A percentile compares a stretch with the other conserved stretches of the same genome.
Evolutionary conservation across 2,113 vertebrate genomes (phyloP).

Genomic region (Vidua macroura): DNA sequence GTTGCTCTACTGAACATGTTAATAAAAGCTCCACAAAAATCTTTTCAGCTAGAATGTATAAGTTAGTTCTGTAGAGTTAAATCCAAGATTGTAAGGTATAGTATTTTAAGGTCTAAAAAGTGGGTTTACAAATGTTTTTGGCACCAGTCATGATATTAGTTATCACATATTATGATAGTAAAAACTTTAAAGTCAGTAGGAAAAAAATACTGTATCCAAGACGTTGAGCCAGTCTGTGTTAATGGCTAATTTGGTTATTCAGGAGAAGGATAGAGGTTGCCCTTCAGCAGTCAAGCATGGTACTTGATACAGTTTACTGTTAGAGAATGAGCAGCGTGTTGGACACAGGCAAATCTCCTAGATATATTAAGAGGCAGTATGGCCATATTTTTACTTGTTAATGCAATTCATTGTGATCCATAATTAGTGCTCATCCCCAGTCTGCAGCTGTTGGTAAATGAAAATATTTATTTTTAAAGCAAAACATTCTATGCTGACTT

Average conservation of each 20-base stretch:
- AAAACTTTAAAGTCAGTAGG: background rate
- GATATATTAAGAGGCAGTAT: background rate
- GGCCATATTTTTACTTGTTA: background rate
- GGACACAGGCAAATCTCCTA: background rate
- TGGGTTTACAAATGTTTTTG: background rate
- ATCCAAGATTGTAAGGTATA: background rate
- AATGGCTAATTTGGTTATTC: background rate
- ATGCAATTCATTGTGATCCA: background rate
- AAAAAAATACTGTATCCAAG: background rate
- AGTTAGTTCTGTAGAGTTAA: background rate
- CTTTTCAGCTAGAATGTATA: background rate
- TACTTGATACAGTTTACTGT: background rate
- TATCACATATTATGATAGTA: background rate
- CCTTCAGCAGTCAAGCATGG: background rate
- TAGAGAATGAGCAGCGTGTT: background rate
- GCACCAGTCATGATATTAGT: background rate
- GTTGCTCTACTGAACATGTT: background rate
- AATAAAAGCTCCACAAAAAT: background rate
- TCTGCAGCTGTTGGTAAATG: background rate
- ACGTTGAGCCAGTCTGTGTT: background rate
- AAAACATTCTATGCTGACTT: background rate
- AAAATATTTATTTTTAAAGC: background rate
- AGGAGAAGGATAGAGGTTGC: background rate
- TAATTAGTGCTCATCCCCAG: background rate
- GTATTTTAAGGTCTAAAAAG: background rate